Evolutionary conservation across 1,140 invertebrate genomes (phyloP), one percentile per base, ranked within the genome.

Genomic region (Ips typographus): DNA sequence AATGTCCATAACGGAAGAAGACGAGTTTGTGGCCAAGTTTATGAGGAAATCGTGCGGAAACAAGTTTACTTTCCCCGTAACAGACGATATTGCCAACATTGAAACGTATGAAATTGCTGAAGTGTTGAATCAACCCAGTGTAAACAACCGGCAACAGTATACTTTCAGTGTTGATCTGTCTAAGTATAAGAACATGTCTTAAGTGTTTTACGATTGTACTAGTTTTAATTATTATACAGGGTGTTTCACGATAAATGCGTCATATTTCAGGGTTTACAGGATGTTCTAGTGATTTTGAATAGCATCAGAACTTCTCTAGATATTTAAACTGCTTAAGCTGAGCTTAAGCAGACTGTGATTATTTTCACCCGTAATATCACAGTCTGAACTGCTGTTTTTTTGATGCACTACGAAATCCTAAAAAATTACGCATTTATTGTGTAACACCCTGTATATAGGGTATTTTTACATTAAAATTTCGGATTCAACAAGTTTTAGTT

Each of bases 111-210:
- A 70, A 57, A 58, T 70, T 38, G 68, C 44, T 4, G 68, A 70
- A 8, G 58, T 70, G 40, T 59, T 70, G 41, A 58, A 8, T 41
- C 68, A 63, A 39, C 68, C 68, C 7, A 64, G 60, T 51, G 42
- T 70, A n/a, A 70, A 64, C 56, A 70, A 70, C 37, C 44, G 68
- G 39, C 68, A 70, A 36, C 68, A 70, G 39, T 70, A 70, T 53
- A 70, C 49, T 8, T 70, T 70, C 42, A 70, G 52, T 58, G 4
- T 70, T 41, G 68, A 70, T 64, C 5, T 64, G 4, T 40, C 52
- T 37, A 70, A 63, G 22, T 70, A 70, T 52, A 70, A 70, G 42
- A 64, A 70, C 59, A 55, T 68, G 58, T 38, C 37, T 68, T 68
- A 62, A 61, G 22, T 22, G 22, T 22, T 22, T 22, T 22, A 22